Evolutionary conservation across 2,888 invertebrate genomes (phyloP).

Genomic region (Cistogaster globosa): DNA sequence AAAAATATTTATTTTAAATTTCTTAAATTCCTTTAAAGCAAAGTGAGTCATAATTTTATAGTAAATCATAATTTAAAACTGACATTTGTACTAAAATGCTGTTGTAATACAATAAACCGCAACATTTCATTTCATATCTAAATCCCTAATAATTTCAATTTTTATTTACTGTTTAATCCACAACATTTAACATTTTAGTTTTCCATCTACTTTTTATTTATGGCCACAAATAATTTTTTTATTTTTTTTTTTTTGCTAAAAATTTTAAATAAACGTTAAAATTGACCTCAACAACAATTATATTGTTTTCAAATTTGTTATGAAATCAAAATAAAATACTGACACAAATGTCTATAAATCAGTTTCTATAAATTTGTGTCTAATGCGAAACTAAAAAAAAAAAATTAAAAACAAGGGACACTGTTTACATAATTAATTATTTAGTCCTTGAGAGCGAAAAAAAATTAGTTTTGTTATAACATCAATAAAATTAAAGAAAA

Average conservation of each 20-base stretch:
- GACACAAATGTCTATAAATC: no score
- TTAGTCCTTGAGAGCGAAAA: no score
- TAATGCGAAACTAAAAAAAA: no score
- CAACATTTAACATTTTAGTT: constrained; percentile 5
- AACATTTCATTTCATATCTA: constrained; percentile 25
- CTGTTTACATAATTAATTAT: no score
- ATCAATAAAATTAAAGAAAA: no score
- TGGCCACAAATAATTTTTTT: neutral
- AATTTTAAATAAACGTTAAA: neutral
- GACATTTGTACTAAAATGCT: neutral
- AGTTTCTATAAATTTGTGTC: no score
- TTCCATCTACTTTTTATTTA: neutral
- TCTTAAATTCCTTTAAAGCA: no score
- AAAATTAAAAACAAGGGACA: no score
- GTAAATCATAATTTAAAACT: neutral
- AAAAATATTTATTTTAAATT: no score
- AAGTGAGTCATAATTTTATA: neutral
- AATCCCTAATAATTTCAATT: constrained; percentile 11
- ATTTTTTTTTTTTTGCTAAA: neutral
- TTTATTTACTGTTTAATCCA: constrained; percentile 16
- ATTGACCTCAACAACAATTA: neutral
- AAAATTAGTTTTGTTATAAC: no score
- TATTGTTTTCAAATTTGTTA: neutral
- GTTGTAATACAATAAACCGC: constrained; percentile 7
- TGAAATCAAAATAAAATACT: neutral